Base-by-base conservation (phyloP, 2,888 invertebrate species). In the Spisula solida region DNA sequence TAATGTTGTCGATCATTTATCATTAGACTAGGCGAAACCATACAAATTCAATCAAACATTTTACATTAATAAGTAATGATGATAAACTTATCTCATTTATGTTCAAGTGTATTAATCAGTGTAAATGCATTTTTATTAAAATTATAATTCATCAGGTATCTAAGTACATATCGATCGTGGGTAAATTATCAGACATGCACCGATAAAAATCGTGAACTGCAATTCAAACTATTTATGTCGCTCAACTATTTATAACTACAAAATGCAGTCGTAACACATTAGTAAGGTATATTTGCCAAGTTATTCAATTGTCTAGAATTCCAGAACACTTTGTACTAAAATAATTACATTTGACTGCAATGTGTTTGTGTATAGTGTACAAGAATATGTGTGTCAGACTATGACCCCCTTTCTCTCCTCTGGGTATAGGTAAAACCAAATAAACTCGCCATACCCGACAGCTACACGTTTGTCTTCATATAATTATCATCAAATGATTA, bases 221-320 rank as follows among this genome's bases (percentile, higher is more conserved):
- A 51, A 12, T 14, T 47, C 12, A 56, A 56, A 56, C n/a, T n/a
- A 56, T 18, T 56, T 56, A 6, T 2, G 25, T 41, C 8, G 41
- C 5, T 66, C 25, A 66, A 66, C 60, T 25, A 66, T 66, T 66
- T 25, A 66, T 66, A 66, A 66, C 25, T 25, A 66, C 25, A 66
- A 25, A 66, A 25, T 66, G 5, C 25, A 25, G 25, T 66, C 60
- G 5, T 66, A 41, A 25, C n/a, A 66, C 60, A 5, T 25, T 6
- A 10, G 60, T 66, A 66, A n/a, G 60, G 0, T 25, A 66, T 66
- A 25, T 66, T 25, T n/a, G 25, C 25, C 18, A n/a, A 25, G 25
- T 25, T 66, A 66, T 66, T 66, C 60, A 66, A 66, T 66, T 66
- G 60, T 66, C 60, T 66, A 66, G 60, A 66, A 66, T 25, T n/a